A percentile compares a stretch with the other conserved stretches of the same genome.
These are phyloP conservation scores for Isichthys henryi DNA, from an alignment of 2,113 vertebrate genomes.

Conservation along the genomic window DNA sequence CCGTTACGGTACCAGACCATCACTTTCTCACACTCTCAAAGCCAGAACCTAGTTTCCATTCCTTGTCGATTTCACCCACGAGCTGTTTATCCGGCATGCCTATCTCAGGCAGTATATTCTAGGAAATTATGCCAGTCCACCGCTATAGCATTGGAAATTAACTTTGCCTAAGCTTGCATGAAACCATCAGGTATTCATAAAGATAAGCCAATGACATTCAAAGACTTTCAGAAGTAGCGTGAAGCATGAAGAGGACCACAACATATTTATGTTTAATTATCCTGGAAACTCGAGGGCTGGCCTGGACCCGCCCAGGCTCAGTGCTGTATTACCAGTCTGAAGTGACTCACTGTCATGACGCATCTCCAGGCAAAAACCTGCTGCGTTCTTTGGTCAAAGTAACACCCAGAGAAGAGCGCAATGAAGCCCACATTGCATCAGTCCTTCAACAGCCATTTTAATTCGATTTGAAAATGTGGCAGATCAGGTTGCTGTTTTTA, in stretches of 20 bases:
- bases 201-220: background rate
- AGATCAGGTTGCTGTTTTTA: background rate
- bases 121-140: background rate
- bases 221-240: background rate
- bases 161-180: background rate
- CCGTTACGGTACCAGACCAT: background rate
- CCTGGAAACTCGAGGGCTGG: background rate
- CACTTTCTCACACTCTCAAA: background rate
- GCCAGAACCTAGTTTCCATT: background rate
- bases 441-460: background rate
- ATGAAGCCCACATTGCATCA: background rate
- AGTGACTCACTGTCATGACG: background rate
- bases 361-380: background rate
- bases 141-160: background rate
- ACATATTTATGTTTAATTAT: background rate
- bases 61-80: background rate
- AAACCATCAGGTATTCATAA: background rate
- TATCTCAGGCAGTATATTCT: background rate
- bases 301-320: background rate
- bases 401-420: background rate
- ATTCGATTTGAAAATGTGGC: background rate
- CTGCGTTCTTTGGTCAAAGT: background rate
- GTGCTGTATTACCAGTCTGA: background rate
- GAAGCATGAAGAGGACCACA: background rate
- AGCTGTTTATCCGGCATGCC: background rate